Evolutionary conservation across 1,140 invertebrate genomes (phyloP), one percentile per base, ranked within the genome.

Genomic region (Bicyclus anynana): DNA sequence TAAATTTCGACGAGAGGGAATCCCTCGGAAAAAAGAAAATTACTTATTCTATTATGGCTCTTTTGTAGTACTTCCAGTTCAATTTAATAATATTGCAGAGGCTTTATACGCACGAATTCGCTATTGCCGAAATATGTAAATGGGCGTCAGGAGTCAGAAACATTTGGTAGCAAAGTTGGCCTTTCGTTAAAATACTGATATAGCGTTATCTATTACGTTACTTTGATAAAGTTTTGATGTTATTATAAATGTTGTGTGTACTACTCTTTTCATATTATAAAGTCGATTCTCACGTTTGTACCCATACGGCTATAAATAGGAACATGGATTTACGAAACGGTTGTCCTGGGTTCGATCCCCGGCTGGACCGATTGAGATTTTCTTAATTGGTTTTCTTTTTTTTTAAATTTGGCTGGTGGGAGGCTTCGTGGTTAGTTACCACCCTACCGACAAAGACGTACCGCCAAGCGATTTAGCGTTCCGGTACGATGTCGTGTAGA

Each of bases 1-100:
- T 67, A 60, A 69, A 65, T 62, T 49, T 65, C 33, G n/a, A 62
- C 33, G 46, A 61, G 50, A 63, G 38, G 21, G 50, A 57, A 51
- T 62, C 54, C 37, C 38, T 42, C 53, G 42, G 16, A 48, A 67
- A 47, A 69, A 59, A 57, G 61, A 55, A 62, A 60, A 64, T 44
- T 54, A 40, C 47, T 71, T 59, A 64, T 66, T 70, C 57, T 69
- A 65, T 65, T 60, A 53, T 38, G 40, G 20, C 14, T 48, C 48
- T 70, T 69, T 66, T 50, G 23, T 57, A 50, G 9, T 50, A 38
- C 16, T n/a, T 27, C 48, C 42, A 53, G 52, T 65, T 55, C 57
- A 62, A 53, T 63, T 49, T 40, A 13, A 38, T 55, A 37, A 21
- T 35, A 27, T 56, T 52, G 6, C 17, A 56, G 23, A 29, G 21